phyloP scores from a whole-genome alignment of 2,113 vertebrate genomes.

The Hypanus sabinus region DNA sequence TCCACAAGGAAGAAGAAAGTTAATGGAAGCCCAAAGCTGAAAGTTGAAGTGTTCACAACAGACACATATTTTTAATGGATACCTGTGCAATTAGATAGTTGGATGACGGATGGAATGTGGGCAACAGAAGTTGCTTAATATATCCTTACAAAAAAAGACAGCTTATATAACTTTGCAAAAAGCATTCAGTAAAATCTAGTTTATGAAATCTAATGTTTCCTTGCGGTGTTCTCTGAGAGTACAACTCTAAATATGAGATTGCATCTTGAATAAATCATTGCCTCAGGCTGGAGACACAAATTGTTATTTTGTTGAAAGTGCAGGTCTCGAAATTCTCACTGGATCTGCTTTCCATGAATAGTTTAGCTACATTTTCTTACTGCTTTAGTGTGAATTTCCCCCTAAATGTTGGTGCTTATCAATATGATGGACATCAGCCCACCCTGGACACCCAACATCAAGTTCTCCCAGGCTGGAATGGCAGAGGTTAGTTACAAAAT shows the following conservation, averaged over 20 bases:
- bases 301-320: constrained; percentile 37
- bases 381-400: constrained; percentile 12
- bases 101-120: not conserved
- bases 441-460: not conserved
- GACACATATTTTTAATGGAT: not conserved
- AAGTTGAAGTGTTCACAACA: not conserved
- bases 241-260: constrained; percentile 30
- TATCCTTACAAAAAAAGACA: not conserved
- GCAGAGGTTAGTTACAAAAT: not conserved
- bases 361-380: constrained; percentile 25
- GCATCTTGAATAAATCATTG: constrained; percentile 30
- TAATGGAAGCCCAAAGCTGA: not conserved
- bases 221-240: constrained; percentile 25
- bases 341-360: constrained; percentile 29
- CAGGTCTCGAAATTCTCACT: constrained; percentile 18
- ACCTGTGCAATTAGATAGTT: not conserved
- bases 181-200: constrained; percentile 4
- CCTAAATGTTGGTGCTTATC: not conserved
- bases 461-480: not conserved
- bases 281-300: constrained; percentile 36
- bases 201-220: constrained; percentile 24
- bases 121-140: not conserved
- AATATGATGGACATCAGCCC: constrained; percentile 30
- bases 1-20: not conserved
- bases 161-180: constrained; percentile 13